Evolutionary conservation across 2,888 invertebrate genomes (phyloP), one percentile per base, ranked within the genome.

Genomic region (Tipula helvola): DNA sequence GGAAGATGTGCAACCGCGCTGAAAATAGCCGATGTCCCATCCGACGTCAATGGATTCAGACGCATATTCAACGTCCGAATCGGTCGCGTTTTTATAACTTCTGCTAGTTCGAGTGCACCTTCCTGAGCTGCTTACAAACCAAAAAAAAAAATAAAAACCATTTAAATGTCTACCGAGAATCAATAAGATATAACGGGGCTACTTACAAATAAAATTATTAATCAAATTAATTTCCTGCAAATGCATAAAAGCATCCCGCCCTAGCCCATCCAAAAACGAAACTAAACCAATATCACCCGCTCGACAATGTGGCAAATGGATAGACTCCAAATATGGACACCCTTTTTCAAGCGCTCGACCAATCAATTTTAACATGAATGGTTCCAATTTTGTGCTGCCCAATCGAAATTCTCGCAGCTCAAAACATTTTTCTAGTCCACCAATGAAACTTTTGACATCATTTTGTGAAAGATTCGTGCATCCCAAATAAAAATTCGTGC

Each of bases 31-130:
- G 90, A 90, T 0, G 90, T 90, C 2, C 91, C 91, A 87, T 91
- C 91, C 13, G 91, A 90, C 83, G 90, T 89, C 41, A 91, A 91
- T n/a, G 91, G 91, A 89, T 91, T 91, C 28, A 91, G 87, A 3
- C 91, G 89, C 2, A 91, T 57, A 36, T 90, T 88, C 2, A 91
- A 87, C 10, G 89, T 88, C 83, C 90, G 88, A 5, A 91, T 87
- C 0, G 89, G 87, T 5, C 90, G 89, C 5, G 88, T 89, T 28
- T 88, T 88, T 2, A 91, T 87, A 2, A 90, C 89, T 83, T 89
- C 89, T 57, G 91, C 90, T 0, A 91, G 88, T 8, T 89, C 87
- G 13, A 90, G 89, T 47, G 91, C 91, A 41, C 91, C 91, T 85
- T 91, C 91, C 16, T 90, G 89, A 18, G 90, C 91, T 91, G 44